Evolutionary conservation across 92 coral and sea anemone species (phyloP), one percentile per base, ranked within the genome.

Genomic region (Chrysogorgia sp.): DNA sequence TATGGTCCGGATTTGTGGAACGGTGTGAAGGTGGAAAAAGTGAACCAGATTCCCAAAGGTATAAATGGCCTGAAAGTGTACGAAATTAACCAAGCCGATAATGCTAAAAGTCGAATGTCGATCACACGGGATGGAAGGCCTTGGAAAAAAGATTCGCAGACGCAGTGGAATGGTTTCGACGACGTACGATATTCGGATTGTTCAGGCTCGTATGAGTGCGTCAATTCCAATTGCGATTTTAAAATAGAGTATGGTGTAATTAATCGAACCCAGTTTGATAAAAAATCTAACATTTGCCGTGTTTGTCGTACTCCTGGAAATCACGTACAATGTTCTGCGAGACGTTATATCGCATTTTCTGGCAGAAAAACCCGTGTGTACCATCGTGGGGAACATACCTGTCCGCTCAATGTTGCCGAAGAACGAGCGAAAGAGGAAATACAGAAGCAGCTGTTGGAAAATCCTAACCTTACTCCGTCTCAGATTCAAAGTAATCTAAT

Each of bases 121-220:
- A 14, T 66, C 34, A 25, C 71, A 15, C 57, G 40, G 17, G 92
- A 88, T 65, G 90, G 92, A 17, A 48, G 92, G 45, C 75, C 74
- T 20, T 88, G 87, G 92, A 82, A 82, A 67, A 88, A 85, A 40
- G 83, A 77, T 67, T 53, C 57, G 62, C 32, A 48, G 40, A 86
- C 86, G 25, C 55, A 76, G 62, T 77, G 90, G 90, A 71, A 67
- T 80, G 84, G 82, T 5, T 70, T 80, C 72, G 74, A 75, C 6
- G n/a, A 72, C 12, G 87, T 82, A 34, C 81, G 85, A 12, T 88
- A 76, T 67, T 41, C 92, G 8, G 67, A 88, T 40, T 88, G 89
- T 59, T 24, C 62, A 47, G 92, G 89, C 71, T 88, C 92, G 37
- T 71, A 74, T 86, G 20, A 55, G 41, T 88, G 92, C 47, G 45